Evolutionary conservation across 2,113 vertebrate genomes (phyloP).

Genomic region (Tragelaphus scriptus): DNA sequence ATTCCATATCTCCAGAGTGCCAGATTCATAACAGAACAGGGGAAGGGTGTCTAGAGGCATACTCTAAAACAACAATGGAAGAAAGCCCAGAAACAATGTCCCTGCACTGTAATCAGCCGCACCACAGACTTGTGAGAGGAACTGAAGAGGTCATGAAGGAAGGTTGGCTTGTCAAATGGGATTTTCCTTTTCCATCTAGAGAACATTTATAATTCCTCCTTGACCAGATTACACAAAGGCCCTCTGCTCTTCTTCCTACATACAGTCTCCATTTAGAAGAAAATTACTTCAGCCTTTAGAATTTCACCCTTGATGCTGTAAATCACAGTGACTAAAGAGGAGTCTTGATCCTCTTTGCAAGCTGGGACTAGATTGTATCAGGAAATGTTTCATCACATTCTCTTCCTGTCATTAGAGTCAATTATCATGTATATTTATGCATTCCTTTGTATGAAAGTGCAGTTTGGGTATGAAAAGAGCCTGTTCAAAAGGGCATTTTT

Average conservation of each 20-base stretch:
- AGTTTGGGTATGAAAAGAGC: slow-evolving; percentile 55
- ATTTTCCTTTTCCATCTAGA: slow-evolving; percentile 7
- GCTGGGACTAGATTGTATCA: slow-evolving; percentile 66
- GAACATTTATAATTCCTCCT: slow-evolving; percentile 6
- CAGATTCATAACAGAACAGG: slow-evolving; percentile 66
- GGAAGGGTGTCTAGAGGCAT: slow-evolving; percentile 68
- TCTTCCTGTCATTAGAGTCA: slow-evolving; percentile 72
- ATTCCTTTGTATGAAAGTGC: slow-evolving; percentile 63
- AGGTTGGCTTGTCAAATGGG: not conserved
- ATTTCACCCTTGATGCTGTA: slow-evolving; percentile 38
- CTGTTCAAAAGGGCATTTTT: slow-evolving; percentile 58
- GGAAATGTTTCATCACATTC: slow-evolving; percentile 70
- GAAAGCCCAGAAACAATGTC: slow-evolving; percentile 64
- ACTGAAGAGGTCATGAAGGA: slow-evolving; percentile 33
- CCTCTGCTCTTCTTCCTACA: slow-evolving; percentile 27
- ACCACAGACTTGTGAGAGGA: slow-evolving; percentile 7
- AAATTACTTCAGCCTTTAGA: slow-evolving; percentile 51
- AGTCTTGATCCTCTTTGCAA: slow-evolving; percentile 32
- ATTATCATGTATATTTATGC: slow-evolving; percentile 70
- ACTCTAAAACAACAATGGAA: slow-evolving; percentile 68
- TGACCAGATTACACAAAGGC: slow-evolving; percentile 40
- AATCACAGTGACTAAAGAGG: slow-evolving; percentile 45
- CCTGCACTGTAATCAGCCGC: slow-evolving; percentile 35
- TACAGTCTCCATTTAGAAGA: slow-evolving; percentile 1
- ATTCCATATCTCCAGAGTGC: slow-evolving; percentile 60